Base-by-base conservation (phyloP, 2,888 invertebrate species). In the Thereva nobilitata region DNA sequence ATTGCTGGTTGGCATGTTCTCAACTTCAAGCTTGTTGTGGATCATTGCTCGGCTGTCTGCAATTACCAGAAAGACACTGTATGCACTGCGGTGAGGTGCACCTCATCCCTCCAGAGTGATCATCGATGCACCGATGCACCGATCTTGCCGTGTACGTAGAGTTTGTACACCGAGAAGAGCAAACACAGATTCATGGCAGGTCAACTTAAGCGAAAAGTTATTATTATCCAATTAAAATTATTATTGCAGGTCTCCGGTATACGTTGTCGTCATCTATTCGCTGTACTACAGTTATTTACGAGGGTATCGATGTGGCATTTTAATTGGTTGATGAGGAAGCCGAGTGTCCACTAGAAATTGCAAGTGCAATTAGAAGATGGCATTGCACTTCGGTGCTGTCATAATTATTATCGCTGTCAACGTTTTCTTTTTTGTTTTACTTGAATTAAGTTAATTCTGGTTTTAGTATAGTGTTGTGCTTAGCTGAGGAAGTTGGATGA, bases 221-320 rank as follows among this genome's bases (percentile, higher is more conserved):
- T 68, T 68, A 67, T 68, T 68, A 68, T 68, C 68, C 68, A 68
- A 68, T 68, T 68, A 68, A 68, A 68, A 68, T 67, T 68, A 68
- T 68, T 68, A 68, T 67, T 67, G 64, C 59, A 68, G 67, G 67
- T 67, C 61, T 23, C 23, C 23, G 23, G 23, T 23, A 1, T 23
- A 23, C 23, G 52, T 54, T 57, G 10, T 9, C 40, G 41, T 47
- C 38, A 23, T 23, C 37, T 38, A 37, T 38, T 35, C 45, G 4
- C 47, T 37, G 35, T 10, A 47, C n/a, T 7, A 50, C 23, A 50
- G 10, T 44, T 59, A 10, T 59, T 59, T 47, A 59, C 38, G 57
- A 5, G 57, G 45, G 34, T 12, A 59, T 50, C 40, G 41, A n/a
- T 23, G 41, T 59, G 47, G 45, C 50, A 61, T 61, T 61, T 61